Conservation (phyloP, 2,113 vertebrate species). For the Heteronetta atricapilla region DNA sequence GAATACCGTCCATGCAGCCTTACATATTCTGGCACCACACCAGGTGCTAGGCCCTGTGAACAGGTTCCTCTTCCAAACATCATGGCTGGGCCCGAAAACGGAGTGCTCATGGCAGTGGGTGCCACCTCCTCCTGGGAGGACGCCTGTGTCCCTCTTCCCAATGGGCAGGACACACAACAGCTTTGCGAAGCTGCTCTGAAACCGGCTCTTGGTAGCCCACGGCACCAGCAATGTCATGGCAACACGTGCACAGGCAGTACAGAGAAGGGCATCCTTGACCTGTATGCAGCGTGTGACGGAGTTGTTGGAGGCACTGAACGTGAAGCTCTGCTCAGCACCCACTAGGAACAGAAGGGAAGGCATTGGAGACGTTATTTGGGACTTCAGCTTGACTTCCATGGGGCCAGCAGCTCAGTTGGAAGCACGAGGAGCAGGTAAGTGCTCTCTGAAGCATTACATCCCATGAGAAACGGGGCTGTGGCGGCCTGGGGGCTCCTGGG, state of each 20-base stretch:
- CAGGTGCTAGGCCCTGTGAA: not conserved
- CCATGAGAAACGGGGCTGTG: rapidly evolving
- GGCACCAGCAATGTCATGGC: not conserved
- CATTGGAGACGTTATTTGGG: not conserved
- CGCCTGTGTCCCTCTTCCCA: no score
- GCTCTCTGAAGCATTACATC: not conserved
- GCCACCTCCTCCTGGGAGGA: not conserved
- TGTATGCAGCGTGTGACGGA: rapidly evolving
- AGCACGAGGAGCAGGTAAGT: rapidly evolving
- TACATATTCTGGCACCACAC: not conserved
- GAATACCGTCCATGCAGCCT: rapidly evolving
- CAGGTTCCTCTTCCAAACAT: not conserved
- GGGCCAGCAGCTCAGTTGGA: no score
- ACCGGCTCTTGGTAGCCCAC: rapidly evolving
- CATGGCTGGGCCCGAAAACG: not conserved
- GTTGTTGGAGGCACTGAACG: rapidly evolving
- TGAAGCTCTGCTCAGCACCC: not conserved
- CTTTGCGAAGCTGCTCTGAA: not conserved
- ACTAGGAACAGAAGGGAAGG: not conserved
- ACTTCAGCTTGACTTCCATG: not conserved
- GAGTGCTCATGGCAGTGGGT: not conserved
- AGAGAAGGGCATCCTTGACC: not conserved
- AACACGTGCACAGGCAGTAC: not conserved
- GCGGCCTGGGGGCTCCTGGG: not conserved
- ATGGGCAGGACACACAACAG: not conserved